These are phyloP conservation scores for Seriola aureovittata DNA, from an alignment of 2,113 vertebrate species.

Conservation along the genomic window DNA sequence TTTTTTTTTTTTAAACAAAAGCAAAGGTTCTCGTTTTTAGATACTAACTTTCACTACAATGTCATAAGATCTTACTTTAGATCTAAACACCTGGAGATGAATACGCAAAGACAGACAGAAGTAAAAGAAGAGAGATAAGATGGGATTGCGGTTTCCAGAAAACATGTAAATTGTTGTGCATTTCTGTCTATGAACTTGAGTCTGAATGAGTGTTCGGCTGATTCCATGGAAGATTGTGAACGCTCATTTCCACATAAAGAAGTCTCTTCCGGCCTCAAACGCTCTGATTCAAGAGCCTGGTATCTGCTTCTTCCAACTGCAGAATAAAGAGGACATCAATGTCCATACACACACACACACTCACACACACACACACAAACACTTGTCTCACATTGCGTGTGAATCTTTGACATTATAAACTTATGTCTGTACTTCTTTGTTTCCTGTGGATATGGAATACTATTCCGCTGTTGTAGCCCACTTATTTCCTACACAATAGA, in stretches of 20 bases:
- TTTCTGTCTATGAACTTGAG: constrained; percentile 9
- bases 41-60: not conserved
- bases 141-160: not conserved
- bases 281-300: constrained; percentile 61
- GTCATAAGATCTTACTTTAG: not conserved
- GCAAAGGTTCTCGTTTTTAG: constrained; percentile 9
- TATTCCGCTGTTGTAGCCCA: constrained; percentile 45
- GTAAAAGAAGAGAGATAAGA: not conserved
- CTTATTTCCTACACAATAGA: constrained; percentile 65
- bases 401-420: constrained; percentile 64
- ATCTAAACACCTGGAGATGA: constrained; percentile 5
- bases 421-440: constrained; percentile 47
- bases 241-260: constrained; percentile 51
- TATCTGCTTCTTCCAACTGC: constrained; percentile 70
- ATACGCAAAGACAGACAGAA: not conserved
- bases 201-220: not conserved
- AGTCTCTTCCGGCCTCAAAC: constrained; percentile 59
- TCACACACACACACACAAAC: constrained; percentile 13
- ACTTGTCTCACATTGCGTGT: constrained; percentile 46
- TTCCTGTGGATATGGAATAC: constrained; percentile 63
- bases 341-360: constrained; percentile 16
- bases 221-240: constrained; percentile 27
- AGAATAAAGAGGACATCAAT: constrained; percentile 58
- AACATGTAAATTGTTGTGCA: not conserved
- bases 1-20: not conserved